Evolutionary conservation across 35 echinoderm and acorn worm species (phyloP).

Genomic region (Amphiura filiformis): DNA sequence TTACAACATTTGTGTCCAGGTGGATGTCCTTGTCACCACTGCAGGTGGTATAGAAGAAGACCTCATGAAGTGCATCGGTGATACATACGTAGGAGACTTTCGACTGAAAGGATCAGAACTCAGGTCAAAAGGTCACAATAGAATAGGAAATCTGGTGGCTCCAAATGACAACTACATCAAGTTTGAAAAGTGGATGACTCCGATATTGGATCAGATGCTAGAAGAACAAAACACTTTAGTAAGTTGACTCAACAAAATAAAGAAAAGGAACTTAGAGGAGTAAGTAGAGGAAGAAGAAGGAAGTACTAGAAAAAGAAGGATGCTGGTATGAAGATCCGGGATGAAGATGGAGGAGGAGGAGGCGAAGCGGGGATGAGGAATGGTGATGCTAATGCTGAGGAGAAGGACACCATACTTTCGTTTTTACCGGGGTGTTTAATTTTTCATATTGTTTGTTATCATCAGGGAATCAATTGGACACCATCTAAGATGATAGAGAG

Average conservation of each 20-base stretch:
- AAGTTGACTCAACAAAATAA: no score
- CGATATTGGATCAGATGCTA: constrained; percentile 82
- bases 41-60: constrained; percentile 92
- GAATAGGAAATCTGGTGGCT: constrained; percentile 86
- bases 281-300: no score
- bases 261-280: no score
- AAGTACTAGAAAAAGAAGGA: no score
- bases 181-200: constrained; percentile 94
- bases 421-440: no score
- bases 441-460: not conserved
- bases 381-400: no score
- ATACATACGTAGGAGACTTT: constrained; percentile 81
- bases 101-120: constrained; percentile 59
- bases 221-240: constrained; percentile 79
- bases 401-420: no score
- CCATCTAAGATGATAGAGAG: constrained; percentile 91
- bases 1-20: constrained; percentile 57
- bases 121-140: constrained; percentile 70
- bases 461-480: constrained; percentile 74
- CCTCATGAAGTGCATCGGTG: constrained; percentile 84
- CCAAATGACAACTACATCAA: constrained; percentile 94
- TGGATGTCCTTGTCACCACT: constrained; percentile 86
- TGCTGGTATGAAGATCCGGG: no score
- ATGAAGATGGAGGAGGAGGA: no score
- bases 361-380: no score